Conservation (phyloP, 1,140 invertebrate species). For the Watersipora subatra region DNA sequence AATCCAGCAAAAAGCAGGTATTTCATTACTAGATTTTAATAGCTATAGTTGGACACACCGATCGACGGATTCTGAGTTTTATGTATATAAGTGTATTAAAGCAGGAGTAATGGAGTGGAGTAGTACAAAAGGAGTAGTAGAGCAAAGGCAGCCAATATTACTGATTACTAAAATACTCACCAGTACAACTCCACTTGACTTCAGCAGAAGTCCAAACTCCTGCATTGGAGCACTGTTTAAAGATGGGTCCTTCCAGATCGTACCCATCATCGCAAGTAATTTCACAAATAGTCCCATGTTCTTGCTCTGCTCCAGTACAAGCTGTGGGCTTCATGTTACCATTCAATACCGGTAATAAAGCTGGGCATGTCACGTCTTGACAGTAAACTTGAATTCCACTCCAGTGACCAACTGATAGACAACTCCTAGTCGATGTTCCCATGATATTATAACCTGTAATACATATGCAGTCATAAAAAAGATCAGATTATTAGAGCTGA, state of each 20-base stretch:
- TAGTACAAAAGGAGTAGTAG: no score
- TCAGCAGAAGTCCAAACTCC: slow-evolving; percentile 53
- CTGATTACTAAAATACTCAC: not conserved
- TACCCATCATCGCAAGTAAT: slow-evolving; percentile 54
- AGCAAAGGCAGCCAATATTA: not conserved
- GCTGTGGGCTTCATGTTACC: not conserved
- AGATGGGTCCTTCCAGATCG: slow-evolving; percentile 50
- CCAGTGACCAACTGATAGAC: not conserved
- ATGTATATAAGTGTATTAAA: no score
- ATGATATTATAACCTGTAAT: not conserved
- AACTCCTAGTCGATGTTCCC: not conserved
- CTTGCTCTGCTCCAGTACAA: not conserved
- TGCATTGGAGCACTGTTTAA: slow-evolving; percentile 51
- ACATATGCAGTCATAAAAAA: no score
- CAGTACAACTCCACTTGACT: slow-evolving; percentile 47
- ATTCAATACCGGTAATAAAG: not conserved
- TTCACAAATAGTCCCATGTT: slow-evolving; percentile 46
- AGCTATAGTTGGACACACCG: no score
- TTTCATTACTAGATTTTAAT: no score
- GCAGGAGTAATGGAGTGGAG: no score
- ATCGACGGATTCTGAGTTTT: no score
- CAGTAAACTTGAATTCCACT: not conserved
- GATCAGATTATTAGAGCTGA: no score
- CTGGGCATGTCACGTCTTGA: not conserved
- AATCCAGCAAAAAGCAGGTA: no score